Percentiles rank a stretch among this genome's conserved stretches.
phyloP scores from a whole-genome alignment of 2,888 invertebrate genomes.

The Oscheius myriophilus region DNA sequence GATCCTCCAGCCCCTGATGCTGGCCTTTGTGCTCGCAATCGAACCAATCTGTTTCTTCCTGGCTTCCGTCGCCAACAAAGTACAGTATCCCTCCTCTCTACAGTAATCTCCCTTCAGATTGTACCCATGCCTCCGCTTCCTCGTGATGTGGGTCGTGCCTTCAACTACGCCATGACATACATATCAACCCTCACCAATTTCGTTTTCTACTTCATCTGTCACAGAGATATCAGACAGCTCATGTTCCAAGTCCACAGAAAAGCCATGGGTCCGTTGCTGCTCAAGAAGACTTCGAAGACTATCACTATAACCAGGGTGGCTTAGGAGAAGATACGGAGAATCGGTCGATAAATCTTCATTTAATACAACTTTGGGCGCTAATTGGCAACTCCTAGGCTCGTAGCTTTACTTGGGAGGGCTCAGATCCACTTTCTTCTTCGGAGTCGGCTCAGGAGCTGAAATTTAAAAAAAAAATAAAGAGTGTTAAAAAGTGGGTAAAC shows the following conservation, averaged over 20 bases:
- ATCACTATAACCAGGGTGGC: too few species aligned
- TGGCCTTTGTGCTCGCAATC: conserved; percentile 6
- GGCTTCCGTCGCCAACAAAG: neutral
- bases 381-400: too few species aligned
- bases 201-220: conserved; percentile 13
- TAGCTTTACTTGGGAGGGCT: conserved; percentile 27
- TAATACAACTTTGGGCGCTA: too few species aligned
- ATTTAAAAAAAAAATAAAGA: neutral
- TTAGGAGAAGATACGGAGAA: too few species aligned
- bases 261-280: too few species aligned
- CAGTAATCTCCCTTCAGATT: neutral
- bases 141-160: neutral
- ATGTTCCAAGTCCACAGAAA: too few species aligned
- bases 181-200: conserved; percentile 11
- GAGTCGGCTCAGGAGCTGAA: conserved; percentile 27
- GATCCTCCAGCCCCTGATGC: conserved; percentile 16
- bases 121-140: conserved; percentile 1
- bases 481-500: too few species aligned
- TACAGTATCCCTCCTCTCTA: neutral
- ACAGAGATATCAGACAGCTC: too few species aligned
- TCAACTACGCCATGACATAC: conserved; percentile 13
- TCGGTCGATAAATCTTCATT: too few species aligned
- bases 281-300: too few species aligned
- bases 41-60: conserved; percentile 13
- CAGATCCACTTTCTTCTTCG: conserved; percentile 27